Evolutionary conservation across 2,113 vertebrate species (phyloP), one percentile per base, ranked within the genome.

Genomic region (Poeciliopsis prolifica): DNA sequence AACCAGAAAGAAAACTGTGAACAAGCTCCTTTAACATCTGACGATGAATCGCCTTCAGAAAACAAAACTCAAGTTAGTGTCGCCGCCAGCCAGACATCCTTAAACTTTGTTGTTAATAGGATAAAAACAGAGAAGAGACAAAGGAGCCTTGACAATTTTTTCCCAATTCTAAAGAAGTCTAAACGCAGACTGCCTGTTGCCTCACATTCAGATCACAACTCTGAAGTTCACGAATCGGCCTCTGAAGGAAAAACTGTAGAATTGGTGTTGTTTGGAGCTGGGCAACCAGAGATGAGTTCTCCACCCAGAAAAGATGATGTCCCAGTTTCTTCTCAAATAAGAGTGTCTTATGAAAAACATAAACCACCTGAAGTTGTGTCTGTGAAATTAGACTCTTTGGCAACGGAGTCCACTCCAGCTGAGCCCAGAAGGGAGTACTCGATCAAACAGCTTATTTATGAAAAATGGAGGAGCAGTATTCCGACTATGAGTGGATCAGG

Each of bases 181-280:
- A 78, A 72, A 79, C 17, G 0, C 60, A 62, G 66, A 42, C 10
- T 5, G 7, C 0, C 44, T 1, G 28, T 33, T 62, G 15, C 68
- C 70, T 7, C 33, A 31, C 37, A 72, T 31, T 61, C 72, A 4
- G 10, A 72, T 48, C 28, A 67, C 26, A 14, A 11, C 29, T 13
- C 24, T 11, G n/a, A 71, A 33, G 28, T 17, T 48, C 44, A 48
- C 19, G 15, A 48, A 1, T 48, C 17, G 6, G 4, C 44, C 44
- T 48, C 5, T 11, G 22, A 71, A 33, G 28, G 0, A 2, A 74
- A 64, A 74, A 63, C 29, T 12, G 70, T 75, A 26, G 64, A 86
- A 28, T 82, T 94, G 30, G 62, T 75, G 17, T 81, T 94, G 42
- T 95, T 78, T 84, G 94, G 94, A 9, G 91, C 91, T 14, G 3